Evolutionary conservation across 1,140 invertebrate genomes (phyloP).

Genomic region (Tetragonula clypearis): DNA sequence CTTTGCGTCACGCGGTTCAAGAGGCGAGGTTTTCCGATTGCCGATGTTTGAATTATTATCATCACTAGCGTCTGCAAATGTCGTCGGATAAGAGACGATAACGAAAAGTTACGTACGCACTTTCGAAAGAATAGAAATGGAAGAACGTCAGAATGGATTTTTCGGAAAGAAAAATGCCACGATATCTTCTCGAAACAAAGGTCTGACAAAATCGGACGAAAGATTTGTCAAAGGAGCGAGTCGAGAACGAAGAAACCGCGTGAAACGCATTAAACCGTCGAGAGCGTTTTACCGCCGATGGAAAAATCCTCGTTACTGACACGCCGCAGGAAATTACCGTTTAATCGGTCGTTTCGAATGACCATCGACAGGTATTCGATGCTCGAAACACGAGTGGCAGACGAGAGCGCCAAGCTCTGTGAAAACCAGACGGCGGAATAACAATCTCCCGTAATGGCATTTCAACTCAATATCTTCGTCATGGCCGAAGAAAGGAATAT

Average conservation of each 20-base stretch:
- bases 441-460: conserved; percentile 17
- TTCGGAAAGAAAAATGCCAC: too few relatives aligned
- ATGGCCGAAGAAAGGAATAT: conserved; percentile 12
- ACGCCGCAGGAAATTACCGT: background rate
- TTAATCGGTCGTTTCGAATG: background rate
- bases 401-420: background rate
- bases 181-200: background rate
- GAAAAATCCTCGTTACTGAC: background rate
- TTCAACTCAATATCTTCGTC: conserved; percentile 4
- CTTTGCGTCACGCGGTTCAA: background rate
- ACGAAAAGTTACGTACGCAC: background rate
- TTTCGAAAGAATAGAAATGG: background rate
- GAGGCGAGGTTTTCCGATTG: background rate
- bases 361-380: background rate
- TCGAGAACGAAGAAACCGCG: background rate
- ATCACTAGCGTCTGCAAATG: background rate
- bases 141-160: background rate
- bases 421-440: background rate
- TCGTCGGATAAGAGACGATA: too few relatives aligned
- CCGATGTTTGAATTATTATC: background rate
- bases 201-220: background rate
- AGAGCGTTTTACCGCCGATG: background rate
- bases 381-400: background rate
- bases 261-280: background rate
- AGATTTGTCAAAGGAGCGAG: background rate